These are phyloP conservation scores for Carassius carassius DNA, from an alignment of 2,113 vertebrate species.

Conservation along the genomic window DNA sequence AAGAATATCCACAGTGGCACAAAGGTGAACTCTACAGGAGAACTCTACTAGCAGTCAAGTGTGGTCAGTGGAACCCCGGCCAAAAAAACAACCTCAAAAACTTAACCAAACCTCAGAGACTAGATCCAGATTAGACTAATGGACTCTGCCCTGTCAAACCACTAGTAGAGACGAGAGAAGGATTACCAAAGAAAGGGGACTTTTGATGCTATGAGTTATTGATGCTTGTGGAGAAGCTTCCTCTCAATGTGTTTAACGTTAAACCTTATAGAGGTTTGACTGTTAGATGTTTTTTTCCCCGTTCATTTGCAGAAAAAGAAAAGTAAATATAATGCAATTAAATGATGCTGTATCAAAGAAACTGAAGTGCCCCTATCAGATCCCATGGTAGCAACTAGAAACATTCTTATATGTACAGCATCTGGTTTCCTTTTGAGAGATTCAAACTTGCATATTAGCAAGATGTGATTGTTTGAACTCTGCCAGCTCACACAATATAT, in stretches of 20 bases:
- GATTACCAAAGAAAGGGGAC: conserved; percentile 37
- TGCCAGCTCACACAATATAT: conserved; percentile 49
- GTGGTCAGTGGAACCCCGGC: conserved; percentile 55
- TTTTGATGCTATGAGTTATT: conserved; percentile 15
- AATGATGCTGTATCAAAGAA: conserved; percentile 13
- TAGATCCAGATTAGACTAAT: conserved; percentile 27
- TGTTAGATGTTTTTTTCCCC: conserved; percentile 14
- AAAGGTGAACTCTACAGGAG: conserved; percentile 57
- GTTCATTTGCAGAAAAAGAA: conserved; percentile 27
- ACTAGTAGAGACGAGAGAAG: conserved; percentile 25
- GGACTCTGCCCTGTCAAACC: background rate
- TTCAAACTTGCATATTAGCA: conserved; percentile 16
- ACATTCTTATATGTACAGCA: conserved; percentile 37
- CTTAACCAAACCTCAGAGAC: conserved; percentile 6
- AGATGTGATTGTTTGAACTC: conserved; percentile 26
- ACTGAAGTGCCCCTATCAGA: background rate
- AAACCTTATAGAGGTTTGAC: conserved; percentile 22
- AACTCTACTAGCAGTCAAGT: conserved; percentile 57
- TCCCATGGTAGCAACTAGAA: conserved; percentile 19
- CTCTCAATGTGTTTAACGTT: conserved; percentile 21
- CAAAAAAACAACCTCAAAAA: conserved; percentile 11
- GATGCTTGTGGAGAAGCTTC: conserved; percentile 37
- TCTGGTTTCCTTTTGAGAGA: conserved; percentile 11
- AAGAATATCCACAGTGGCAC: conserved; percentile 48
- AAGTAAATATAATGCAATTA: background rate